These are phyloP conservation scores for Drosophila tropicalis DNA, from an alignment of 1,140 invertebrate genomes.

Conservation along the genomic window DNA sequence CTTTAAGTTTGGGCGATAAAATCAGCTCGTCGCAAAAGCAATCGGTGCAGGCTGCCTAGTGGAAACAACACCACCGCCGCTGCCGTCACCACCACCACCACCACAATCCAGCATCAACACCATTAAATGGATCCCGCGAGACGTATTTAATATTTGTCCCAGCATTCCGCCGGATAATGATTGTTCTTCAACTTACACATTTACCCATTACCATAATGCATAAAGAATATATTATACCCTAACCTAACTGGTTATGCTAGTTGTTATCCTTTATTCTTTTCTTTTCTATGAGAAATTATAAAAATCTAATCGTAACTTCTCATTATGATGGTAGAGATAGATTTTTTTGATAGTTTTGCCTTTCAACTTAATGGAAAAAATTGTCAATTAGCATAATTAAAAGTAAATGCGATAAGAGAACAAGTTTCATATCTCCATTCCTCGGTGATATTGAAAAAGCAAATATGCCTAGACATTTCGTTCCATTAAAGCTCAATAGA, in stretches of 20 bases:
- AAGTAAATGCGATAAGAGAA: too few relatives aligned
- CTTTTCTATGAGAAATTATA: background rate
- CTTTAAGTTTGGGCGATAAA: constrained; percentile 97
- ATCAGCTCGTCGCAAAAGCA: constrained; percentile 96
- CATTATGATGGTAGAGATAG: too few relatives aligned
- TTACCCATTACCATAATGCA: constrained; percentile 49
- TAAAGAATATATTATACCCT: constrained; percentile 55
- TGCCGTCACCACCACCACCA: constrained; percentile 32
- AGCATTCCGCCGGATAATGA: constrained; percentile 45
- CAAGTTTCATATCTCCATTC: too few relatives aligned
- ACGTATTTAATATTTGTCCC: constrained; percentile 34
- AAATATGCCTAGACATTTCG: too few relatives aligned
- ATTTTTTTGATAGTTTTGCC: too few relatives aligned
- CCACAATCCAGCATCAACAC: constrained; percentile 29
- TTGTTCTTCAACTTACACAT: constrained; percentile 53
- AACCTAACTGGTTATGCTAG: constrained; percentile 15
- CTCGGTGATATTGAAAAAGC: too few relatives aligned
- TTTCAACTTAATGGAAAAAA: too few relatives aligned
- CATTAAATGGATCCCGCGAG: constrained; percentile 27
- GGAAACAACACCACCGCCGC: constrained; percentile 36
- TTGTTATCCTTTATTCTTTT: too few relatives aligned
- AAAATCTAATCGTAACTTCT: background rate
- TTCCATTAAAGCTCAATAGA: too few relatives aligned
- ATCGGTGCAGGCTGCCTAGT: constrained; percentile 85
- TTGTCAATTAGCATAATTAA: too few relatives aligned